These are phyloP conservation scores for Ctenoplectra terminalis DNA, from an alignment of 1,140 invertebrate genomes.

Conservation along the genomic window DNA sequence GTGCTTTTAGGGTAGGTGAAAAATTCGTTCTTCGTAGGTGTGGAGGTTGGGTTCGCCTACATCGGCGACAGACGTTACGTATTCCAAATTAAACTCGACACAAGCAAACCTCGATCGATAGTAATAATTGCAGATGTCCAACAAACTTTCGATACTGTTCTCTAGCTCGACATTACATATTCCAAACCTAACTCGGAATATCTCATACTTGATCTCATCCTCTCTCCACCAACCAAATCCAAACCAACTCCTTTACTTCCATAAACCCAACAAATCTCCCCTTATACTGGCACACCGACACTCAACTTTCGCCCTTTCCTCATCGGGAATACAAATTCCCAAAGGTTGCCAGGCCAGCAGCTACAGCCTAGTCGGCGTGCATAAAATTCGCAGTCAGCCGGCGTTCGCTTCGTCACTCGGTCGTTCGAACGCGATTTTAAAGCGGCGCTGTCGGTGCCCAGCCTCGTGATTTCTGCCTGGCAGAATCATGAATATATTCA, in stretches of 20 bases:
- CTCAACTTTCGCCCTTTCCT: background rate
- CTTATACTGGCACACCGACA: background rate
- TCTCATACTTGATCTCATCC: no score
- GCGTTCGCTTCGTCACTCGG: constrained; percentile 50
- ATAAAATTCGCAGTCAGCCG: constrained; percentile 57
- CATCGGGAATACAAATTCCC: constrained; percentile 17
- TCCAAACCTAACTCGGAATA: no score
- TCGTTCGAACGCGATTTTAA: constrained; percentile 64
- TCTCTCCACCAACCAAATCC: background rate
- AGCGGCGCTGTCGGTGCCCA: constrained; percentile 51
- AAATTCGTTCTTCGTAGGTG: no score
- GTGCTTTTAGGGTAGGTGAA: no score
- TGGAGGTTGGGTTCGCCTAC: no score
- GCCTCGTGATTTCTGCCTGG: constrained; percentile 49
- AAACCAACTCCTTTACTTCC: background rate
- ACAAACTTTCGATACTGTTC: no score
- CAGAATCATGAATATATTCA: constrained; percentile 74
- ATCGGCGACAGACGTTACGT: no score
- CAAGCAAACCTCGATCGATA: no score
- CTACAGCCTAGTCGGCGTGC: constrained; percentile 28
- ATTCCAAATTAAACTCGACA: no score
- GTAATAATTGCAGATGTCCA: no score
- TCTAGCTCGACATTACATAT: no score
- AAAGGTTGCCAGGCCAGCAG: constrained; percentile 34
- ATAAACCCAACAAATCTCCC: background rate